phyloP scores from a whole-genome alignment of 2,113 vertebrate genomes.

The Chroicocephalus ridibundus region DNA sequence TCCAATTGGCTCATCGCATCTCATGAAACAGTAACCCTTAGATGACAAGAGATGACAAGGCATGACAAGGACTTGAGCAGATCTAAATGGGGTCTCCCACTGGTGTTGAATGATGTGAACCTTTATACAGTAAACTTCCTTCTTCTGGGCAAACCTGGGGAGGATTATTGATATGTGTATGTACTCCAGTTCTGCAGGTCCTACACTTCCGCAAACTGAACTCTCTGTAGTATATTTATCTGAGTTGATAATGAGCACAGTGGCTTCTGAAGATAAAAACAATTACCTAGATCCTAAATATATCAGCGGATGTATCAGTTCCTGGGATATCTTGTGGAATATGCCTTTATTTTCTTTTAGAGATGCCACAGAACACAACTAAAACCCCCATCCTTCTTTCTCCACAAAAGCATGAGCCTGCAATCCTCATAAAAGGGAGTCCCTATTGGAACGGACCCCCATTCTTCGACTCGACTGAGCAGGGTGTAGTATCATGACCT shows the following conservation, averaged over 20 bases:
- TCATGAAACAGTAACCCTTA: neutral
- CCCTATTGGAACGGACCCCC: neutral
- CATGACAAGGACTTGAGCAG: neutral
- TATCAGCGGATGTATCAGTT: neutral
- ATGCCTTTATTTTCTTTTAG: neutral
- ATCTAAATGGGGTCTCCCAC: neutral
- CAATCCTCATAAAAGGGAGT: neutral
- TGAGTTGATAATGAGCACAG: neutral
- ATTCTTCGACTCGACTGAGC: neutral
- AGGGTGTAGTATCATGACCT: slow-evolving; percentile 12
- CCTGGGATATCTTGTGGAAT: neutral
- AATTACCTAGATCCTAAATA: neutral
- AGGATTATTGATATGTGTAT: neutral
- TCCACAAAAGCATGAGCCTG: neutral
- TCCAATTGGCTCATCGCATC: neutral
- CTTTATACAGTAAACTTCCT: neutral
- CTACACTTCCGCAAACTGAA: neutral
- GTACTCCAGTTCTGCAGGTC: neutral
- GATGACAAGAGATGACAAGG: neutral
- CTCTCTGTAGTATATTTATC: neutral
- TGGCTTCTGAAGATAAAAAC: neutral
- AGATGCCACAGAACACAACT: neutral
- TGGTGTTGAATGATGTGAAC: neutral
- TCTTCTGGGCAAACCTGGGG: neutral
- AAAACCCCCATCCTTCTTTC: neutral